A percentile compares a stretch with the other conserved stretches of the same genome.
Conservation (phyloP, 2,797 vertebrate genomes). For the Margarornis squamiger region DNA sequence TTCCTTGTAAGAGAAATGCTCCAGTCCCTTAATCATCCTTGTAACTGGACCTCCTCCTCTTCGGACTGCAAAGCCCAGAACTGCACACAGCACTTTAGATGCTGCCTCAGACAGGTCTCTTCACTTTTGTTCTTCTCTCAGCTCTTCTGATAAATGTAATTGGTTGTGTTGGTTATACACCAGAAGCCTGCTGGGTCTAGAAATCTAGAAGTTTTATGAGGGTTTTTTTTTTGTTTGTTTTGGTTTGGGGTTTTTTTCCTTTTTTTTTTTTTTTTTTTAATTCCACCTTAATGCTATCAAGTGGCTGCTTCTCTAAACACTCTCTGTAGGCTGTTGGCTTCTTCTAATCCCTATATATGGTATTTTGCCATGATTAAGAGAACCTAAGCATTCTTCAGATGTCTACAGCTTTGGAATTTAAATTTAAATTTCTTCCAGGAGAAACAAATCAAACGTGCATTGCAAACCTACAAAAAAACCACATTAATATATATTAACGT, state of each 20-base stretch:
- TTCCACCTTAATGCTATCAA: not conserved
- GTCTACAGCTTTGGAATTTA: slow-evolving; percentile 62
- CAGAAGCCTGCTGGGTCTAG: not conserved
- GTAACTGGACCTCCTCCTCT: not conserved
- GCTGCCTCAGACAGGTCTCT: not conserved
- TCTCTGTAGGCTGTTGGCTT: slow-evolving; percentile 7
- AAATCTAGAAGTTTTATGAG: not conserved
- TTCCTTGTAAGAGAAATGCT: not conserved
- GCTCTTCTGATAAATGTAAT: not conserved
- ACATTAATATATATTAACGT: slow-evolving; percentile 68
- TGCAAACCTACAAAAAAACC: slow-evolving; percentile 48
- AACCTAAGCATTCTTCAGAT: slow-evolving; percentile 57
- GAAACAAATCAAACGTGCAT: slow-evolving; percentile 70
- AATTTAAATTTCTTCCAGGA: slow-evolving; percentile 67
- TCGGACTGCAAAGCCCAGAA: not conserved
- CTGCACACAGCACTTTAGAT: not conserved
- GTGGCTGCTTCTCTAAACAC: not conserved
- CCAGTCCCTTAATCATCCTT: not conserved
- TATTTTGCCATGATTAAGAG: slow-evolving; percentile 53
- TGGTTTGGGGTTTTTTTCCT: not conserved
- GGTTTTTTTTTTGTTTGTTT: not conserved
- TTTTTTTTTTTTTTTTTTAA: not conserved
- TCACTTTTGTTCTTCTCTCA: not conserved
- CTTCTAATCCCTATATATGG: slow-evolving; percentile 30
- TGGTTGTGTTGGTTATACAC: not conserved